Conservation (phyloP, 2,113 vertebrate genomes). For the Pollimyrus isidori region DNA sequence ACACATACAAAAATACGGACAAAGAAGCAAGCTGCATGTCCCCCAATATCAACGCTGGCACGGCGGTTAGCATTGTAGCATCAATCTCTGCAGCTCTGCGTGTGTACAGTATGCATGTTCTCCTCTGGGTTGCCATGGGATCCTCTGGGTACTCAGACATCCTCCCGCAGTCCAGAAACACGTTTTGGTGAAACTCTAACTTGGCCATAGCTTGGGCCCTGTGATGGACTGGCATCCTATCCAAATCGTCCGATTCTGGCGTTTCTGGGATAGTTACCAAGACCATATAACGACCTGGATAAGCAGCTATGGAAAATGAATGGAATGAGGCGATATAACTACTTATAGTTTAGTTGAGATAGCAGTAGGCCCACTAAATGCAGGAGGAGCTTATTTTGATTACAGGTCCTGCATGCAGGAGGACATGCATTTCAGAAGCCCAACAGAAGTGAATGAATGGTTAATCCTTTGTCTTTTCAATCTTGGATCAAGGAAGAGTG, state of each 20-base stretch:
- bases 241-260: not conserved
- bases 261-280: not conserved
- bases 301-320: no score
- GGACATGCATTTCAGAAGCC: not conserved
- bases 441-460: not conserved
- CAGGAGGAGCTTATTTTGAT: not conserved
- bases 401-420: not conserved
- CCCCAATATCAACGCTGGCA: not conserved
- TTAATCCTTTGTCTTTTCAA: slow-evolving; percentile 11
- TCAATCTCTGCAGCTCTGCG: not conserved
- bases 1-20: not conserved
- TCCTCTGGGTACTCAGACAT: not conserved
- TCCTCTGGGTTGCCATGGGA: not conserved
- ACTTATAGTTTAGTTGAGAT: not conserved
- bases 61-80: not conserved
- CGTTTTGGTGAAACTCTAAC: not conserved
- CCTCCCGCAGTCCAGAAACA: not conserved
- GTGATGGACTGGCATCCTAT: not conserved
- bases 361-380: not conserved
- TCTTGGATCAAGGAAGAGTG: slow-evolving; percentile 7
- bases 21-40: not conserved
- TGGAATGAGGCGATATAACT: no score
- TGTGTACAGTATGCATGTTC: not conserved
- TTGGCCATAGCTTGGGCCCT: not conserved
- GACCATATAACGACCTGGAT: not conserved